Evolutionary conservation across 1,140 invertebrate species (phyloP).

Genomic region (Cherax quadricarinatus): DNA sequence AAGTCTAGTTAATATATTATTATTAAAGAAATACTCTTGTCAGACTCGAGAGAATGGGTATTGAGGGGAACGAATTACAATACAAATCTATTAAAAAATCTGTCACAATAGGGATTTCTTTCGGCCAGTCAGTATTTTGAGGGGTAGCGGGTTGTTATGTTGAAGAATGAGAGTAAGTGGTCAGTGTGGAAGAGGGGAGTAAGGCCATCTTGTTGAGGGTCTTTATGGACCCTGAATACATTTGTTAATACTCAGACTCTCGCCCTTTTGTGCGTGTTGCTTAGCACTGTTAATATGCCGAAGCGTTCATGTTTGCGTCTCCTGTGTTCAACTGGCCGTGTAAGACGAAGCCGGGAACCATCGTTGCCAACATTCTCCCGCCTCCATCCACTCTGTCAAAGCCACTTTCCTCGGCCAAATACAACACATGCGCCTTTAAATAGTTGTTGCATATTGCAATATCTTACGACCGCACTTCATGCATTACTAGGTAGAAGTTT

Average conservation of each 20-base stretch:
- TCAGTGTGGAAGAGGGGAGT: neutral
- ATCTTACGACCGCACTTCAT: neutral
- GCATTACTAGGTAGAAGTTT: neutral
- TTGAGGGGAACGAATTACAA: neutral
- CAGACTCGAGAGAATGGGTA: slow-evolving; percentile 2
- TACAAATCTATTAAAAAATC: neutral
- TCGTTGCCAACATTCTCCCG: slow-evolving; percentile 4
- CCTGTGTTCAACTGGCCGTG: slow-evolving; percentile 55
- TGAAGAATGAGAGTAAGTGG: slow-evolving; percentile 50
- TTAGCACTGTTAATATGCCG: slow-evolving; percentile 46
- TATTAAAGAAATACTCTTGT: slow-evolving; percentile 18
- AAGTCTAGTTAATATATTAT: neutral
- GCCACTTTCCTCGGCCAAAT: neutral
- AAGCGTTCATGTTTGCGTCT: slow-evolving; percentile 53
- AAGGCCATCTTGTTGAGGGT: too few species aligned
- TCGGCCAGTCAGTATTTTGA: slow-evolving; percentile 55
- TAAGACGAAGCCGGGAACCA: slow-evolving; percentile 35
- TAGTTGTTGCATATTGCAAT: neutral
- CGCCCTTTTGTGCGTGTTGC: slow-evolving; percentile 29
- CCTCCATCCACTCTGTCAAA: neutral
- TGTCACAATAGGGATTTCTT: neutral
- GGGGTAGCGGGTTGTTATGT: slow-evolving; percentile 20
- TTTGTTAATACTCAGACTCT: neutral
- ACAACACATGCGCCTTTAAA: neutral
- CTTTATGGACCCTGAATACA: neutral